Percentiles rank a stretch among this genome's conserved stretches.
phyloP scores from a whole-genome alignment of 2,797 vertebrate genomes.

The Chrosomus eos region DNA sequence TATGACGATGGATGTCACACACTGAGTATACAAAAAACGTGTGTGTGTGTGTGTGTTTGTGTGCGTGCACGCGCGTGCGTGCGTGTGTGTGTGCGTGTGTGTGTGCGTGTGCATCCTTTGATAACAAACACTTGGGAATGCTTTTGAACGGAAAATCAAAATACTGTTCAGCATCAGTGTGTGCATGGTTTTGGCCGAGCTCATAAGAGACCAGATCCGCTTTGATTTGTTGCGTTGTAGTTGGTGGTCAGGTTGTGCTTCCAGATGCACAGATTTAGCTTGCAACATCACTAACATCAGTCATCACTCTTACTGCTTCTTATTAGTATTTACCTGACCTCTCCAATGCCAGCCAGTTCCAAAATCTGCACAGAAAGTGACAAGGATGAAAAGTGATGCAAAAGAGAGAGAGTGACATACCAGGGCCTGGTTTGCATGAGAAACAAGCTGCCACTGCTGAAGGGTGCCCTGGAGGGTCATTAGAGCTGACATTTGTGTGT shows the following conservation, averaged over 20 bases:
- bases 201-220: neutral
- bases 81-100: too few relatives aligned
- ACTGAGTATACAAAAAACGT: too few relatives aligned
- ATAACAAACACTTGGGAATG: conserved; percentile 20
- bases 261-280: conserved; percentile 1
- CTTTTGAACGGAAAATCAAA: neutral
- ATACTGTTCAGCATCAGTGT: neutral
- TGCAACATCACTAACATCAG: conserved; percentile 4
- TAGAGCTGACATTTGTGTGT: conserved; percentile 45
- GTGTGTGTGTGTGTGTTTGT: too few relatives aligned
- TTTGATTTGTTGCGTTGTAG: conserved; percentile 38
- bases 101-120: neutral
- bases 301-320: neutral
- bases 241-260: conserved; percentile 5
- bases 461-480: conserved; percentile 42
- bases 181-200: neutral
- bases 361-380: conserved; percentile 35
- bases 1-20: too few relatives aligned
- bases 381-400: conserved; percentile 13
- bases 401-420: neutral
- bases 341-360: neutral
- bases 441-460: conserved; percentile 24
- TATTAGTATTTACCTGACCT: conserved; percentile 13
- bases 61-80: too few relatives aligned
- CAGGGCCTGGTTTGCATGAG: conserved; percentile 18